Evolutionary conservation across 2,888 invertebrate genomes (phyloP).

Genomic region (Morinoia aosen): DNA sequence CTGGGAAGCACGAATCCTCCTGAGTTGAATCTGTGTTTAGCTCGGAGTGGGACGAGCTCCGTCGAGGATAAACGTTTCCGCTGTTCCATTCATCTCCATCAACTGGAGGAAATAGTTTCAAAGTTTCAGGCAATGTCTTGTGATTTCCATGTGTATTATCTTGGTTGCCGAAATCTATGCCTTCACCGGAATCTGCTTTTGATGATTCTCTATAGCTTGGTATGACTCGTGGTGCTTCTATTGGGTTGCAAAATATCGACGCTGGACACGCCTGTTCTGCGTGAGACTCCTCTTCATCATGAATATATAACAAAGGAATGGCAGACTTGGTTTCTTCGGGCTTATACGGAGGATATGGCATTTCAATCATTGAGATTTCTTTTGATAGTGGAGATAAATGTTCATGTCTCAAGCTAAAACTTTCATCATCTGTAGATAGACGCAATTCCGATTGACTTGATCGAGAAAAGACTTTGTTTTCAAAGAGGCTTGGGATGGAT

Average conservation of each 20-base stretch:
- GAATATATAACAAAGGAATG: slow-evolving; percentile 32
- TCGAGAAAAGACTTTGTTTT: background rate
- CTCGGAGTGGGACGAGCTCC: background rate
- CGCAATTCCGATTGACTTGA: slow-evolving; percentile 7
- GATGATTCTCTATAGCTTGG: background rate
- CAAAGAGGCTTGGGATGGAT: slow-evolving; percentile 9
- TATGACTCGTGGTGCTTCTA: slow-evolving; percentile 10
- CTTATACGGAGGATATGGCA: slow-evolving; percentile 43
- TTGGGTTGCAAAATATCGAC: slow-evolving; percentile 23
- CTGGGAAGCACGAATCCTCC: background rate
- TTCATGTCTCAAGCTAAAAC: background rate
- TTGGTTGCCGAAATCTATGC: background rate
- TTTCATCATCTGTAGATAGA: background rate
- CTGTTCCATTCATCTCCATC: background rate
- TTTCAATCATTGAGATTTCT: slow-evolving; percentile 37
- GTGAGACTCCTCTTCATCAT: slow-evolving; percentile 27
- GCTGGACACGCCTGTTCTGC: background rate
- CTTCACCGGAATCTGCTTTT: background rate
- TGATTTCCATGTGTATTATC: background rate
- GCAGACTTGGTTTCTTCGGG: slow-evolving; percentile 7
- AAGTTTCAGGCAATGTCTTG: background rate
- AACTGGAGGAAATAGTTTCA: background rate
- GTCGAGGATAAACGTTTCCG: background rate
- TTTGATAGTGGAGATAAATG: slow-evolving; percentile 8
- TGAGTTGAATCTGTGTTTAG: background rate